Evolutionary conservation across 2,113 vertebrate genomes (phyloP), one percentile per base, ranked within the genome.

Genomic region (Salvelinus fontinalis): DNA sequence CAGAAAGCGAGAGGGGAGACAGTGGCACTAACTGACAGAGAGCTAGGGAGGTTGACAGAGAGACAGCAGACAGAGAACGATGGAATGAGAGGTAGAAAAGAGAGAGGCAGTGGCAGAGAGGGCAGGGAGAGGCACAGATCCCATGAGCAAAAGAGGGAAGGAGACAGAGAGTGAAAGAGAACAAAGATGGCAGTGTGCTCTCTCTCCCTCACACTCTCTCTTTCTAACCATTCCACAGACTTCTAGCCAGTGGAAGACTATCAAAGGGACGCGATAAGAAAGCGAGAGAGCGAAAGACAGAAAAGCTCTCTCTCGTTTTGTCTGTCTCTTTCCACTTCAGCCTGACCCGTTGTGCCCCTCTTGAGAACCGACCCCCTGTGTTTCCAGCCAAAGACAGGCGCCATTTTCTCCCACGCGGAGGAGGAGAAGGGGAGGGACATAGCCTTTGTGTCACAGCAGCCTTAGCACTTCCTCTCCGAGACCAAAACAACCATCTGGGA

Each of bases 381-480:
- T 34, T 67, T 22, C 29, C 27, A 67, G 29, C 66, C 66, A 67
- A 27, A 20, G 14, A 3, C 66, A 20, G 66, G 34, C 5, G 16
- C 66, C 66, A 67, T 67, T 8, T 31, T 67, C 66, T 67, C 29
- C 66, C 66, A 26, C 16, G 24, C 65, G 59, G 27, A 74, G 68
- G 59, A 26, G 31, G 59, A 20, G 16, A 18, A 12, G 34, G 62
- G 26, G n/a, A 75, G 34, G 54, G 16, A n/a, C n/a, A n/a, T 34
- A 44, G 49, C n/a, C 59, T 22, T 11, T 22, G 18, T 62, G 18
- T 62, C 5, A 13, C 5, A 13, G n/a, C 59, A n/a, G n/a, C 59
- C n/a, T 18, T 57, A 57, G 54, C 54, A 57, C 59, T 62, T 62
- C 59, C n/a, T 62, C 59, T 62, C n/a, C n/a, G 5, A 62, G 2